These are phyloP conservation scores for Diaphora mendica DNA, from an alignment of 2,888 invertebrate species.

Conservation along the genomic window DNA sequence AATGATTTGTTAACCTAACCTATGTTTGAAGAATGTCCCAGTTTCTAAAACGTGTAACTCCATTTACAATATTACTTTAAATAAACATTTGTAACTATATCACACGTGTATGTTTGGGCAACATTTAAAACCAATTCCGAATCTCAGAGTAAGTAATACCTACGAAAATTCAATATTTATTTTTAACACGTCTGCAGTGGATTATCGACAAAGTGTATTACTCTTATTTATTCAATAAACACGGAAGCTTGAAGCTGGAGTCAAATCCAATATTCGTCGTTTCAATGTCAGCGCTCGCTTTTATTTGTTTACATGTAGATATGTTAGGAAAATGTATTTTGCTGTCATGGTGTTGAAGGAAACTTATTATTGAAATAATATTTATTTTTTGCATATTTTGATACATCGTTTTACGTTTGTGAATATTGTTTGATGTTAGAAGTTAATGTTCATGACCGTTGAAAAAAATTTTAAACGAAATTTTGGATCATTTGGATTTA, in stretches of 20 bases:
- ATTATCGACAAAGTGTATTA: constrained; percentile 31
- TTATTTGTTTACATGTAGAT: constrained; percentile 44
- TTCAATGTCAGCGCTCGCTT: constrained; percentile 46
- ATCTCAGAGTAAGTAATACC: neutral
- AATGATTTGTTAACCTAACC: too few relatives aligned
- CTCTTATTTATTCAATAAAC: constrained; percentile 50
- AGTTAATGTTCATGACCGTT: neutral
- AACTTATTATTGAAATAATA: constrained; percentile 19
- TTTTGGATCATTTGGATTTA: neutral
- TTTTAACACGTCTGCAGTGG: constrained; percentile 26
- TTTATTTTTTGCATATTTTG: constrained; percentile 13
- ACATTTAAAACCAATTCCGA: neutral
- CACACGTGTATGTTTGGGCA: neutral
- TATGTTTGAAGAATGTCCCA: too few relatives aligned
- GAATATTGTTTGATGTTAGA: neutral
- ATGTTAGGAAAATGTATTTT: constrained; percentile 29
- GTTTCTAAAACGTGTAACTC: too few relatives aligned
- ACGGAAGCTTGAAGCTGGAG: constrained; percentile 32
- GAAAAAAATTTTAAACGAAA: neutral
- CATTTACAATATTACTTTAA: too few relatives aligned
- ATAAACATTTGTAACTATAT: neutral
- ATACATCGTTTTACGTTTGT: neutral
- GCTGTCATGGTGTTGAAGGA: constrained; percentile 18
- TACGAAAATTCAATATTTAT: constrained; percentile 8
- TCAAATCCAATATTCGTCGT: constrained; percentile 51